A percentile compares a stretch with the other conserved stretches of the same genome.
Conservation (phyloP, 2,797 vertebrate genomes). For the Enteromius thamalakanensis region DNA sequence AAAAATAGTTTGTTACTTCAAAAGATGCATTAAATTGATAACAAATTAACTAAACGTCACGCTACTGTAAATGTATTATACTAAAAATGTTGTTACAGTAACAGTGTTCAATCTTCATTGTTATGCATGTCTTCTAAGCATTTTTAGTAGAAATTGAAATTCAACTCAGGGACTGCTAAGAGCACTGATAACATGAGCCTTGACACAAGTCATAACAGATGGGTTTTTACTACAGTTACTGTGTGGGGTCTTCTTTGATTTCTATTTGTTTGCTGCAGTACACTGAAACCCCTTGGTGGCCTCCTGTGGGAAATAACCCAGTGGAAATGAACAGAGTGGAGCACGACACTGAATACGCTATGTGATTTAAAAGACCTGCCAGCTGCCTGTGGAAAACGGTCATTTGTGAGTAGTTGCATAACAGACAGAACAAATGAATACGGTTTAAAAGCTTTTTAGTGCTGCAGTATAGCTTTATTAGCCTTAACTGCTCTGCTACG, state of each 20-base stretch:
- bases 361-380: constrained; percentile 63
- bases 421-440: constrained; percentile 67
- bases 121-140: not conserved
- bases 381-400: constrained; percentile 43
- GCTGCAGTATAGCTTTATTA: constrained; percentile 35
- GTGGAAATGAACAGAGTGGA: constrained; percentile 47
- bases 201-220: constrained; percentile 54
- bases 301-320: constrained; percentile 66
- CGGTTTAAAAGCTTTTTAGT: constrained; percentile 50
- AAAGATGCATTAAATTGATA: too few relatives aligned
- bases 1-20: too few relatives aligned
- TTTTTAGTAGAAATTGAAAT: not conserved
- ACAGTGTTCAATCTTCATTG: not conserved
- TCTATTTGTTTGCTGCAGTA: constrained; percentile 64
- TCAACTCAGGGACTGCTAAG: constrained; percentile 32
- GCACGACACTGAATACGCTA: constrained; percentile 61
- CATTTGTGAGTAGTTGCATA: constrained; percentile 67
- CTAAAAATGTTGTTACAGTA: not conserved
- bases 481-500: constrained; percentile 26
- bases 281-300: constrained; percentile 51
- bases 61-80: too few relatives aligned
- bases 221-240: constrained; percentile 48
- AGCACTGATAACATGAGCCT: constrained; percentile 47
- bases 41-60: too few relatives aligned
- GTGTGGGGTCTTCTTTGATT: constrained; percentile 65